phyloP scores from a whole-genome alignment of 2,888 invertebrate species.

The Eledona agricola region DNA sequence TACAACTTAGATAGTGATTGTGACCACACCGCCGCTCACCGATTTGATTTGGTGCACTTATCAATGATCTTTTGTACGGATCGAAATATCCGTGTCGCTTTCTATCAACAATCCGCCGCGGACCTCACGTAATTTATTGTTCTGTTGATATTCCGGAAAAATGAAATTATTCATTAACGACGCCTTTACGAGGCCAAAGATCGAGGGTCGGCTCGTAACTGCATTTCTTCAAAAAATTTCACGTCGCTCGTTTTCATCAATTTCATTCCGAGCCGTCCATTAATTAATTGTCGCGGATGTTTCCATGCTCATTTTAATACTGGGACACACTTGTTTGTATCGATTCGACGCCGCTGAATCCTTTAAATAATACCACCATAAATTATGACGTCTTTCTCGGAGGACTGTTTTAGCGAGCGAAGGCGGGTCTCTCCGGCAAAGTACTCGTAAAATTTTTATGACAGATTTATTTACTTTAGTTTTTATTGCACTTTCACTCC shows the following conservation, averaged over 20 bases:
- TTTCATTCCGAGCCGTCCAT: constrained; percentile 47
- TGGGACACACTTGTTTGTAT: constrained; percentile 51
- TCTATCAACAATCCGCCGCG: neutral
- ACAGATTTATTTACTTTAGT: constrained; percentile 44
- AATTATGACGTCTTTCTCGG: constrained; percentile 33
- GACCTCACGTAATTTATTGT: constrained; percentile 13
- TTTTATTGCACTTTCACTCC: constrained; percentile 43
- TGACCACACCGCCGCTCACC: neutral
- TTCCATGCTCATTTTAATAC: constrained; percentile 50
- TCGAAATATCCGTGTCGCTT: constrained; percentile 11
- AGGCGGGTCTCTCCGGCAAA: neutral
- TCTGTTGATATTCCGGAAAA: constrained; percentile 6
- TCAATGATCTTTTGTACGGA: constrained; percentile 14
- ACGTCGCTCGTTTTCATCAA: constrained; percentile 26
- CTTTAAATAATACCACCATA: constrained; percentile 48
- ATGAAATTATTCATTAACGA: constrained; percentile 17
- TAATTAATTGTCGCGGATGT: constrained; percentile 51
- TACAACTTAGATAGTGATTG: constrained; percentile 1
- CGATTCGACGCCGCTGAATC: constrained; percentile 48
- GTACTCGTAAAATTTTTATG: constrained; percentile 45
- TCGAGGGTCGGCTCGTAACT: constrained; percentile 17
- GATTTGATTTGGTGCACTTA: constrained; percentile 12
- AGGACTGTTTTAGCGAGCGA: neutral
- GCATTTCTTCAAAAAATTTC: constrained; percentile 15
- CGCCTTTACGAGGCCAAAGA: constrained; percentile 13